phyloP scores from a whole-genome alignment of 2,113 vertebrate species.

The Hipposideros armiger region DNA sequence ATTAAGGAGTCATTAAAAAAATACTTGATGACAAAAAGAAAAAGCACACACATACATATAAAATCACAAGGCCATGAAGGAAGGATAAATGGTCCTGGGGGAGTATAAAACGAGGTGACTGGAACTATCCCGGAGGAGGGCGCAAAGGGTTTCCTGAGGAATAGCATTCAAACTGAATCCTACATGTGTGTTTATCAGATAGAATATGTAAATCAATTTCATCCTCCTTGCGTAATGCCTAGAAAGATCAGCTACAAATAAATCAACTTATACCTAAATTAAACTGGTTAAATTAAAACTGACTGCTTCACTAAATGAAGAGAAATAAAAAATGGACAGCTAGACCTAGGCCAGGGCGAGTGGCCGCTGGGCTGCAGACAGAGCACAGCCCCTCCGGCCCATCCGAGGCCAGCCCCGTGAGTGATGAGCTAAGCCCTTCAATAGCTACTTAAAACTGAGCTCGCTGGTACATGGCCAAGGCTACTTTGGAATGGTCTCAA shows the following conservation, averaged over 20 bases:
- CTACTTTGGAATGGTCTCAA: background rate
- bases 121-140: background rate
- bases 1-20: background rate
- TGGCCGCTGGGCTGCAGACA: accelerated
- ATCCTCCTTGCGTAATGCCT: too few species aligned
- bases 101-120: background rate
- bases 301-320: background rate
- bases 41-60: background rate
- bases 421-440: background rate
- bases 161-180: background rate
- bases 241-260: background rate
- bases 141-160: background rate
- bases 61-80: background rate
- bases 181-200: background rate
- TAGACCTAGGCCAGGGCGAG: accelerated
- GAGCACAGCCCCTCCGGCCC: background rate
- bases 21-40: background rate
- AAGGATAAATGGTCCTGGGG: background rate
- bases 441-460: background rate
- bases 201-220: background rate
- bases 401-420: background rate
- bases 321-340: background rate
- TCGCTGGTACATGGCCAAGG: background rate
- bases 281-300: background rate
- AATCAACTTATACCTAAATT: background rate